These are phyloP conservation scores for Epinotia nisella DNA, from an alignment of 2,888 invertebrate genomes.

Conservation along the genomic window DNA sequence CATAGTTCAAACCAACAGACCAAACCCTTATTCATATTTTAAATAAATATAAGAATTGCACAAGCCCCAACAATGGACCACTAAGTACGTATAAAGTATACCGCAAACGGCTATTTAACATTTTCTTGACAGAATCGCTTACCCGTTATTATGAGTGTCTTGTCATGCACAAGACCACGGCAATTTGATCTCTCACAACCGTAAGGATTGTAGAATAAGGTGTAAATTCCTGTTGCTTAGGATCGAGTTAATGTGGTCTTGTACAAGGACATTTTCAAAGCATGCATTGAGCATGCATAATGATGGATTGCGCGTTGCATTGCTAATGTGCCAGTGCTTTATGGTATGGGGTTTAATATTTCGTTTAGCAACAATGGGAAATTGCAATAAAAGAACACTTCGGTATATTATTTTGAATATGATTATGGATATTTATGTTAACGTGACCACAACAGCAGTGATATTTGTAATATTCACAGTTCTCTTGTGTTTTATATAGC, in stretches of 20 bases:
- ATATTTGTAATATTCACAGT: not conserved
- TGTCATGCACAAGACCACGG: conserved; percentile 48
- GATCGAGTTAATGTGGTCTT: conserved; percentile 45
- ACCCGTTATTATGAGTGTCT: conserved; percentile 55
- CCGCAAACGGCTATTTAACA: conserved; percentile 42
- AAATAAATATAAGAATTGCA: conserved; percentile 16
- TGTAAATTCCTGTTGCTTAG: conserved; percentile 1
- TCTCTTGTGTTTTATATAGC: not conserved
- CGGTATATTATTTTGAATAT: conserved; percentile 19
- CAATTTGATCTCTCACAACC: not conserved
- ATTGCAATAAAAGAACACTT: conserved; percentile 16
- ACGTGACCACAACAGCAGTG: not conserved
- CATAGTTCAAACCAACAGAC: too few species aligned
- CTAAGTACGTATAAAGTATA: conserved; percentile 34
- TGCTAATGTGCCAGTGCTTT: conserved; percentile 58
- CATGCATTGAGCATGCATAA: conserved; percentile 65
- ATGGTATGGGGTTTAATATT: conserved; percentile 47
- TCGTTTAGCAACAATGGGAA: conserved; percentile 37
- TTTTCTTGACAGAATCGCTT: conserved; percentile 49
- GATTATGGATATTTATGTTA: conserved; percentile 20
- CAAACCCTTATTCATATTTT: not conserved
- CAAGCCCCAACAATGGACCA: conserved; percentile 22
- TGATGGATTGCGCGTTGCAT: conserved; percentile 68
- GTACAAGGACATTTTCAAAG: conserved; percentile 67
- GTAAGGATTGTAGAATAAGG: not conserved